Percentiles rank a stretch among this genome's conserved stretches.
These are phyloP conservation scores for Trissonchulus sp. DNA, from an alignment of 2,888 invertebrate species.

Conservation along the genomic window DNA sequence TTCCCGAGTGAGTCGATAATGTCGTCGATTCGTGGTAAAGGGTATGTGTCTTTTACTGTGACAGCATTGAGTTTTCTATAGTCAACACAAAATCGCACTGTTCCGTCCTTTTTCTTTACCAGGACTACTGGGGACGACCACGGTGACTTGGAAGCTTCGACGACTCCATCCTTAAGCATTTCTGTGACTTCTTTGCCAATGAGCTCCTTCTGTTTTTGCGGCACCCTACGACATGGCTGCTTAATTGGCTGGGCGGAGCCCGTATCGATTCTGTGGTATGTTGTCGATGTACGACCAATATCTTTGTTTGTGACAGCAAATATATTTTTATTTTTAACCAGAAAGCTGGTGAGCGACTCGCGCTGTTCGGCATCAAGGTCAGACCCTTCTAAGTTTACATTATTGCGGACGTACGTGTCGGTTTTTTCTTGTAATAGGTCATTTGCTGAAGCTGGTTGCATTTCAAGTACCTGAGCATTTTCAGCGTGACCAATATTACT, in stretches of 20 bases:
- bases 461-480: too few species aligned
- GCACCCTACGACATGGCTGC: neutral
- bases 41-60: neutral
- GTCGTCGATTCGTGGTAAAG: neutral
- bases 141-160: neutral
- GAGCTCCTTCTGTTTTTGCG: neutral
- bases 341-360: too few species aligned
- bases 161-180: conserved; percentile 19
- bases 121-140: conserved; percentile 5
- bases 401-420: too few species aligned
- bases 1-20: conserved; percentile 5
- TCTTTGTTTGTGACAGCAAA: neutral
- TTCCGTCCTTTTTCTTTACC: conserved; percentile 17
- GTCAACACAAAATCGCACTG: conserved; percentile 6
- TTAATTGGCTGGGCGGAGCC: neutral
- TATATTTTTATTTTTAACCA: neutral
- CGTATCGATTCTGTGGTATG: neutral
- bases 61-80: conserved; percentile 18
- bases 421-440: too few species aligned
- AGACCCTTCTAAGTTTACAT: too few species aligned
- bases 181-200: conserved; percentile 11
- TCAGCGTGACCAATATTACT: too few species aligned
- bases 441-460: too few species aligned
- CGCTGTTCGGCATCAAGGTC: too few species aligned
- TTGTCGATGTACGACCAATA: neutral